Conservation (phyloP, 2,888 invertebrate species). For the Cotesia congregata region DNA sequence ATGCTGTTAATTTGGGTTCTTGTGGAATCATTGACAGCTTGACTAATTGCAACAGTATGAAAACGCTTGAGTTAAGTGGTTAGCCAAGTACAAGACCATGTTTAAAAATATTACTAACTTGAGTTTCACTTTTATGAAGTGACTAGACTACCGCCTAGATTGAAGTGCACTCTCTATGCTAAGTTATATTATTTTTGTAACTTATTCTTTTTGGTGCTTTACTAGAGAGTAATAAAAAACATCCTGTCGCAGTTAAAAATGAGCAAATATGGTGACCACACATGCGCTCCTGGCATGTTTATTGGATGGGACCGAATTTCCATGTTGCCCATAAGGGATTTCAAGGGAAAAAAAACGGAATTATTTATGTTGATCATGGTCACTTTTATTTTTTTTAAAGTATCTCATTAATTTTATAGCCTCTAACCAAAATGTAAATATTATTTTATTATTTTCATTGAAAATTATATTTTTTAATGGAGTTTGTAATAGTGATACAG, state of each 20-base stretch:
- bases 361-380: background rate
- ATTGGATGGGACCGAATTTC: conserved; percentile 47
- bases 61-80: conserved; percentile 28
- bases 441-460: background rate
- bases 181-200: background rate
- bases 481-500: background rate
- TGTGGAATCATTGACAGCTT: conserved; percentile 21
- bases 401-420: background rate
- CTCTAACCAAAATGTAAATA: background rate
- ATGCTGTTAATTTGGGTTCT: conserved; percentile 11
- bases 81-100: background rate
- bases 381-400: background rate
- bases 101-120: background rate
- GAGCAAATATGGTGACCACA: conserved; percentile 48
- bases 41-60: conserved; percentile 36
- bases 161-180: background rate
- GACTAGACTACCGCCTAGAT: background rate
- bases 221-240: conserved; percentile 44
- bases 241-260: conserved; percentile 35
- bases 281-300: conserved; percentile 51
- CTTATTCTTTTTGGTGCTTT: conserved; percentile 25
- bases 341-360: conserved; percentile 1
- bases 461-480: background rate
- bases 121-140: background rate
- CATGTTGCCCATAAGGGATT: conserved; percentile 38